phyloP scores from a whole-genome alignment of 37 sponge, comb jelly and placozoan species.

The Spongilla lacustris region DNA sequence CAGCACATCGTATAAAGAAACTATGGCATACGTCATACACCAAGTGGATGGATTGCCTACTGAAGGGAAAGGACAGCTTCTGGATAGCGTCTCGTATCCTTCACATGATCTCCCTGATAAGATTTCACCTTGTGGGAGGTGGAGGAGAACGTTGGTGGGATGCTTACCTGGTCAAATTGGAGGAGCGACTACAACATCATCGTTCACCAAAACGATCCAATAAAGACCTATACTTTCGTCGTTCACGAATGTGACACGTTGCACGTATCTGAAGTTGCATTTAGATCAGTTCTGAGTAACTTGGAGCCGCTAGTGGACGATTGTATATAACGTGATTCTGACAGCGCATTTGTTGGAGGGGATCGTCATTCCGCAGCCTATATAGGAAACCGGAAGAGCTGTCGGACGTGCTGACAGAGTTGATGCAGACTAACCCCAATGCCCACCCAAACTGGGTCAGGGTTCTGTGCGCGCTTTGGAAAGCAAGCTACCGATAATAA shows the following conservation, averaged over 20 bases:
- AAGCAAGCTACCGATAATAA: too few species aligned
- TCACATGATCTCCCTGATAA: too few species aligned
- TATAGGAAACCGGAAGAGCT: neutral
- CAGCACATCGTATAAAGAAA: too few species aligned
- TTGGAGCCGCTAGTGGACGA: constrained; percentile 2
- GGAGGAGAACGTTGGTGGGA: neutral
- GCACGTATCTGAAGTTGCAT: neutral
- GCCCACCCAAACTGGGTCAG: constrained; percentile 7
- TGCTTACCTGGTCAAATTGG: neutral
- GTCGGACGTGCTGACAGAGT: neutral
- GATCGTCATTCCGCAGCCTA: neutral
- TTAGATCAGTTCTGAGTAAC: neutral
- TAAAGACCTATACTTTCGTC: neutral
- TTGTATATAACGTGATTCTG: neutral
- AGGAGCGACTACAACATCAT: constrained; percentile 7
- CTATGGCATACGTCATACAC: too few species aligned
- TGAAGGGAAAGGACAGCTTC: too few species aligned
- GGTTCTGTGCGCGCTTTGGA: neutral
- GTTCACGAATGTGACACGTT: neutral
- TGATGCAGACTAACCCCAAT: neutral
- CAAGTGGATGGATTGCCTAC: too few species aligned
- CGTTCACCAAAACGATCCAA: neutral
- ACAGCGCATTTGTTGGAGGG: neutral
- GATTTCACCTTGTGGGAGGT: neutral
- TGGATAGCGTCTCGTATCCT: too few species aligned